Base-by-base conservation (phyloP, 2,113 vertebrate genomes). In the Anoplopoma fimbria region DNA sequence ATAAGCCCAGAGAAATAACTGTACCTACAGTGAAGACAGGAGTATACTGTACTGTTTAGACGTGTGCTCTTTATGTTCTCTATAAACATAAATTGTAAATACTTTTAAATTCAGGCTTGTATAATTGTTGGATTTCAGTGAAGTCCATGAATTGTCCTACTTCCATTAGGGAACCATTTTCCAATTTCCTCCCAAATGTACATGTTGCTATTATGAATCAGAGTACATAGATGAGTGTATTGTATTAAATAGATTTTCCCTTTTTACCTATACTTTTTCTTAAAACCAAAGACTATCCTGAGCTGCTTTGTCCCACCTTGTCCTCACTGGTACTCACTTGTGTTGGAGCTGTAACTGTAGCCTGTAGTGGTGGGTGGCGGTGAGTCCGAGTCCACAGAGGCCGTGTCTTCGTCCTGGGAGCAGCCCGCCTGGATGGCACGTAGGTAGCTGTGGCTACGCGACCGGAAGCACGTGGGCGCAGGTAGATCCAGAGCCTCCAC, bases 391-490 rank as follows among this genome's bases (percentile, higher is more conserved):
- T 96, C 97, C 69, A 97, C 81, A 49, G 98, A 99, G 79, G 95
- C 95, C 0, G 95, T 96, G 81, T 99, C 98, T 55, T 99, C 98
- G 6, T 99, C 98, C 94, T 99, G 97, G 47, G 98, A 98, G 93
- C 98, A 99, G 95, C 98, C 98, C 0, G 98, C 98, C 94, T 99
- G 98, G 94, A 99, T 99, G 90, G 98, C 98, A 17, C 98, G 96
- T 93, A 99, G 96, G 96, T 99, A 99, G 95, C 98, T 99, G 95
- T 99, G 98, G 94, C 97, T 99, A 85, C 98, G 97, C 5, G 98
- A 99, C 75, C 98, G 97, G 92, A 99, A 99, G 93, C 97, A 99
- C 85, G 95, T 97, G 70, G 98, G 96, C n/a, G 97, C 95, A 5
- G 97, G 97, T 89, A 99, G 94, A 90, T 99, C 98, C 87, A 99